These are phyloP conservation scores for Drosophila meridionalis DNA, from an alignment of 2,888 invertebrate genomes.

Conservation along the genomic window DNA sequence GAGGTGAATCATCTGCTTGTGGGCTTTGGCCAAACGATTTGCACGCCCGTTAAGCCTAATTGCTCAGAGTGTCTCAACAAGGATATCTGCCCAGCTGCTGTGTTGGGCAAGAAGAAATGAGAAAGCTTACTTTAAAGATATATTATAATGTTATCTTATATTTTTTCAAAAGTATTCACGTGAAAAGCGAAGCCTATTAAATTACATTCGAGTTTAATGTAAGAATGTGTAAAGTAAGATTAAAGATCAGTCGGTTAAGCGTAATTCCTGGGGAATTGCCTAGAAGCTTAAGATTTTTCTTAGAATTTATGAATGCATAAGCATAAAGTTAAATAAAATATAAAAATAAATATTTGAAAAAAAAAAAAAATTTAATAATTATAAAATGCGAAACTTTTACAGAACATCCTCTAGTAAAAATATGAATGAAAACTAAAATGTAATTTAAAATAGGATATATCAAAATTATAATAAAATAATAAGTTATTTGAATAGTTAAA, in stretches of 20 bases:
- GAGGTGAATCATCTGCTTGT: constrained; percentile 96
- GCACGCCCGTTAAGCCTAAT: constrained; percentile 92
- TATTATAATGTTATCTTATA: no score
- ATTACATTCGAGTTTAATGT: background rate
- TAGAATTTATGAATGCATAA: no score
- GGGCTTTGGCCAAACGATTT: constrained; percentile 98
- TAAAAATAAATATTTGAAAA: no score
- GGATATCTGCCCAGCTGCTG: constrained; percentile 89
- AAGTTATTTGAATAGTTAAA: no score
- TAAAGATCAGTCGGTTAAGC: background rate
- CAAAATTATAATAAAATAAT: no score
- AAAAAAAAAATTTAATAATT: no score
- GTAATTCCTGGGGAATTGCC: background rate
- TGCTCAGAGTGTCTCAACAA: constrained; percentile 94
- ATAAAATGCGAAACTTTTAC: no score
- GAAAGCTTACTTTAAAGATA: background rate
- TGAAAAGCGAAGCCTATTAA: background rate
- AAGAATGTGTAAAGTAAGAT: background rate
- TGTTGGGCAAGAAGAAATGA: constrained; percentile 16
- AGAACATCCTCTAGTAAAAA: no score
- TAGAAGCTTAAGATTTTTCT: no score
- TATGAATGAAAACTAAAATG: no score
- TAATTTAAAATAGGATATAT: no score
- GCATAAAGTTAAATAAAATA: no score
- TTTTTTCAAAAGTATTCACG: background rate